A percentile compares a stretch with the other conserved stretches of the same genome.
phyloP scores from a whole-genome alignment of 1,140 invertebrate genomes.

The Dendroctonus ponderosae region DNA sequence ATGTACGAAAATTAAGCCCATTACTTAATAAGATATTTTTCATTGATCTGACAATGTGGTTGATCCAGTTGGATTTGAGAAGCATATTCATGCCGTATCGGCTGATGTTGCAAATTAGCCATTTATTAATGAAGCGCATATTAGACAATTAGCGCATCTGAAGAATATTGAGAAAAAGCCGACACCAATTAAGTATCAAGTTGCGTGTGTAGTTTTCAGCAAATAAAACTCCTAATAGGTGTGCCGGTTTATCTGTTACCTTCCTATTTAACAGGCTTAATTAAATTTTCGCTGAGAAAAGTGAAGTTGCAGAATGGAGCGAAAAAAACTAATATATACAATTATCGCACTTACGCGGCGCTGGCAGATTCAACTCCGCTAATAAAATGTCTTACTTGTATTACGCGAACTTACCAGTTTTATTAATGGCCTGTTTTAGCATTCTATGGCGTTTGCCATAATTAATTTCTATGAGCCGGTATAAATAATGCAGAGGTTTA shows the following conservation, averaged over 20 bases:
- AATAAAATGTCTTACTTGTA: slow-evolving; percentile 26
- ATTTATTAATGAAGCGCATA: background rate
- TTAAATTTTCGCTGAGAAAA: slow-evolving; percentile 9
- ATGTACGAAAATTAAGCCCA: slow-evolving; percentile 23
- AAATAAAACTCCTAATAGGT: slow-evolving; percentile 4
- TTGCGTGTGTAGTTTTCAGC: background rate
- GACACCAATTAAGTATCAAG: slow-evolving; percentile 3
- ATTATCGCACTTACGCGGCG: slow-evolving; percentile 12
- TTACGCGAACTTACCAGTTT: slow-evolving; percentile 13
- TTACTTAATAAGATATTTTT: slow-evolving; percentile 16
- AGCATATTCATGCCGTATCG: too few species aligned
- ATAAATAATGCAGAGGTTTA: slow-evolving; percentile 15
- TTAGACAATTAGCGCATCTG: slow-evolving; percentile 1
- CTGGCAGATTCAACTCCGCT: background rate
- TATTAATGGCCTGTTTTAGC: slow-evolving; percentile 21
- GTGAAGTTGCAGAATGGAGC: background rate
- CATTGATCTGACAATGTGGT: background rate
- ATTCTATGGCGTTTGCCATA: slow-evolving; percentile 20
- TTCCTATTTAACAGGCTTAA: slow-evolving; percentile 8
- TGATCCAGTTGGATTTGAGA: too few species aligned
- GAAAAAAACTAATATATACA: slow-evolving; percentile 16
- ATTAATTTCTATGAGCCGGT: slow-evolving; percentile 21
- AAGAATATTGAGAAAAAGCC: background rate
- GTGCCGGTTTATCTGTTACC: background rate
- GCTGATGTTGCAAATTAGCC: too few species aligned